These are phyloP conservation scores for Eupithecia subumbrata DNA, from an alignment of 2,888 invertebrate genomes.

Conservation along the genomic window DNA sequence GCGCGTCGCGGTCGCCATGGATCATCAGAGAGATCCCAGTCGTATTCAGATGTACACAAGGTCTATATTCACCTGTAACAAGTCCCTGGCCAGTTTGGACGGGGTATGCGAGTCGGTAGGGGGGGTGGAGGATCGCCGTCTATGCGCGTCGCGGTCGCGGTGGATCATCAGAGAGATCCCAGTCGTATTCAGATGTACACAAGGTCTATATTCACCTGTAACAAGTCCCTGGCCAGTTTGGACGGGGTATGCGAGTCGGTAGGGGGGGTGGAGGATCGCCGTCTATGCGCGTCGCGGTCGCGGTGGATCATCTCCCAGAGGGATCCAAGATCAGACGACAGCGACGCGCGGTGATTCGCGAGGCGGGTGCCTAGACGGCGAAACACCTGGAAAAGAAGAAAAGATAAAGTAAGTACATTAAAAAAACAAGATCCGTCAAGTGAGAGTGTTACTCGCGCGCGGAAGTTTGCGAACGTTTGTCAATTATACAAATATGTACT, in stretches of 20 bases:
- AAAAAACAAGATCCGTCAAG: too few species aligned
- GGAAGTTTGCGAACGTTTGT: too few species aligned
- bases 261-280: conserved; percentile 67
- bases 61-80: conserved; percentile 63
- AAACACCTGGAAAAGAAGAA: conserved; percentile 64
- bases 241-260: conserved; percentile 69
- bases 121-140: conserved; percentile 69
- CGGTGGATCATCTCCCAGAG: conserved; percentile 75
- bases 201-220: conserved; percentile 60
- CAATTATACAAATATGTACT: too few species aligned
- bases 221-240: conserved; percentile 71
- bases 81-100: conserved; percentile 71
- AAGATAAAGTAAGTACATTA: too few species aligned
- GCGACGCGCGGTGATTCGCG: conserved; percentile 76
- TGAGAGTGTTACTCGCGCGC: too few species aligned
- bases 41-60: not conserved
- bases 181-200: not conserved
- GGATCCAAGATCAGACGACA: conserved; percentile 76
- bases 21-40: not conserved
- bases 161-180: conserved; percentile 75
- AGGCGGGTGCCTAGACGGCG: conserved; percentile 74
- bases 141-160: conserved; percentile 58
- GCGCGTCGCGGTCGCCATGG: conserved; percentile 48
- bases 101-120: conserved; percentile 67
- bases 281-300: conserved; percentile 60